These are phyloP conservation scores for Rhinatrema bivittatum DNA, from an alignment of 2,797 vertebrate species.

Conservation along the genomic window DNA sequence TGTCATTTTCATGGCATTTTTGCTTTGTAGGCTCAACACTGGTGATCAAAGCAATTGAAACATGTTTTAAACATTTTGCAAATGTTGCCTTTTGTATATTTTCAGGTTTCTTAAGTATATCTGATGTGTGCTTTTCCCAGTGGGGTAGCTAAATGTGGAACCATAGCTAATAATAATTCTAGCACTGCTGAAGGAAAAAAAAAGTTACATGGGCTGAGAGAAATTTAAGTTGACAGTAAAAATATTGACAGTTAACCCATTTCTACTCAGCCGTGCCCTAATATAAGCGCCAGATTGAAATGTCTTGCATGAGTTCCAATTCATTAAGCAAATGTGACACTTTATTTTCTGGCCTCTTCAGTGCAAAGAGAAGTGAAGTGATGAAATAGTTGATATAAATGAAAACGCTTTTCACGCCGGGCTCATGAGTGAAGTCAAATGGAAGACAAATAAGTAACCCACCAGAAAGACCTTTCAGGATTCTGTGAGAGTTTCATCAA, in stretches of 20 bases:
- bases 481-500: conserved; percentile 1
- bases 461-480: conserved; percentile 10
- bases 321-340: conserved; percentile 55
- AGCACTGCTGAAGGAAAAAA: conserved; percentile 10
- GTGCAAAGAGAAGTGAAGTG: conserved; percentile 30
- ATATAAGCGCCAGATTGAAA: conserved; percentile 42
- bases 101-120: conserved; percentile 6
- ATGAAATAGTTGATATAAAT: conserved; percentile 35
- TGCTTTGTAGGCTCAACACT: conserved; percentile 5
- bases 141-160: conserved; percentile 11
- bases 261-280: conserved; percentile 37
- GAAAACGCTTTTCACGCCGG: conserved; percentile 17
- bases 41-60: conserved; percentile 6
- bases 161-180: conserved; percentile 31
- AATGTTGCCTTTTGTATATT: conserved; percentile 11
- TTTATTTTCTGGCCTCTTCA: conserved; percentile 49
- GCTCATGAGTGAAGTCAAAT: conserved; percentile 9
- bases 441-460: conserved; percentile 21
- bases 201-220: conserved; percentile 16
- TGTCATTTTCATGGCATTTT: too few species aligned
- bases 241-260: conserved; percentile 50
- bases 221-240: conserved; percentile 47
- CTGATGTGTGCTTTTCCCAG: conserved; percentile 8
- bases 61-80: conserved; percentile 18
- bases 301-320: conserved; percentile 45